Evolutionary conservation across 2,797 vertebrate genomes (phyloP), one percentile per base, ranked within the genome.

Genomic region (Lepus townsendii): DNA sequence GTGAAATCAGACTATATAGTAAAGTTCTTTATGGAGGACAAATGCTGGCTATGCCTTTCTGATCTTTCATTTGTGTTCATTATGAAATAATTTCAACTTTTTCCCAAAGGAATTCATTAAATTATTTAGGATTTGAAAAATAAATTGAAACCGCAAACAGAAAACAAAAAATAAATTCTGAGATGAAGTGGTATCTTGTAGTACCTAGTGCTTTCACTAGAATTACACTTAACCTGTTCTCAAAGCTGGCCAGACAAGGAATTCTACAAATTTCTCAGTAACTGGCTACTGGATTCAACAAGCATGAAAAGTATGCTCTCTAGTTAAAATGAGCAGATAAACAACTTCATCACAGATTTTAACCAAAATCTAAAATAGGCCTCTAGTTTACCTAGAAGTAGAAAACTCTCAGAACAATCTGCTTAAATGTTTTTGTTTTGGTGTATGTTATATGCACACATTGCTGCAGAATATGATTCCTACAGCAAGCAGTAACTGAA

Each of bases 1-100:
- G 77, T 84, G 78, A 87, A 84, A 83, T 30, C 30, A 86, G 72
- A 35, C 8, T 85, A 85, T 20, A 47, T 47, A 47, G 42, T 47
- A 47, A 88, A 94, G 60, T 27, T 65, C 65, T 85, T 85, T 91
- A 69, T 52, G 22, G 50, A 82, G 27, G 50, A 76, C 38, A 95
- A 91, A 84, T 68, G 17, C 38, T 77, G 83, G 50, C 68, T 69
- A 90, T 84, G 76, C 11, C 30, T 86, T 72, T 95, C 82, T 38
- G 77, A 93, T 22, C n/a, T 30, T 32, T 90, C 30, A 92, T 42
- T 65, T 32, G 35, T 68, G 10, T 72, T 84, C 24, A 73, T 63
- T 78, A 52, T 50, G 20, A 90, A 94, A 92, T 90, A 90, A 77
- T 32, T 73, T 52, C 24, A 94, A 93, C 27, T 75, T 63, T 94